phyloP scores from a whole-genome alignment of 1,140 invertebrate species.

The Anastrepha obliqua region DNA sequence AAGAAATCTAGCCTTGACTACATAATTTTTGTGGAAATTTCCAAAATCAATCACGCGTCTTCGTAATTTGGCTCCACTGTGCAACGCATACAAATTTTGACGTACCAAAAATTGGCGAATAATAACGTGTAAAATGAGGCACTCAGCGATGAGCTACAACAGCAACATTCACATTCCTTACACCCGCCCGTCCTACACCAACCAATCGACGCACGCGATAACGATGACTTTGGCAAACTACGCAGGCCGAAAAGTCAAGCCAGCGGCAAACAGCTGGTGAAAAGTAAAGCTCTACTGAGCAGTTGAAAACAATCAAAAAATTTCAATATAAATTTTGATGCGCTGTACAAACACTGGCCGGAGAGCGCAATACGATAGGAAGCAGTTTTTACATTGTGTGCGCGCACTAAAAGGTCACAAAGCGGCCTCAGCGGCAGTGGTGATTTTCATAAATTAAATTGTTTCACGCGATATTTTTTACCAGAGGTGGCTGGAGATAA shows the following conservation, averaged over 20 bases:
- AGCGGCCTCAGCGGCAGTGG: background rate
- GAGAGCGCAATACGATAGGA: background rate
- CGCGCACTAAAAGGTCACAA: background rate
- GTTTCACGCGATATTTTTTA: background rate
- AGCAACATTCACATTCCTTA: too few species aligned
- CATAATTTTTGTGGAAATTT: too few species aligned
- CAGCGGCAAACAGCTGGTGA: background rate
- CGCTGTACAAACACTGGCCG: slow-evolving; percentile 10
- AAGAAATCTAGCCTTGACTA: too few species aligned
- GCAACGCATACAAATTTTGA: background rate
- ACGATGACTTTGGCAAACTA: slow-evolving; percentile 19
- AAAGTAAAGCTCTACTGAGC: background rate
- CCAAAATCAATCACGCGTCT: too few species aligned
- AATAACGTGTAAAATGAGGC: background rate
- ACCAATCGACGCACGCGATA: background rate
- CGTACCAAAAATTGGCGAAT: slow-evolving; percentile 12
- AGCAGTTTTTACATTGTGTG: background rate
- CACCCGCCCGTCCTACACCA: too few species aligned
- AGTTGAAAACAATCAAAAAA: slow-evolving; percentile 2
- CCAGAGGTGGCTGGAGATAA: background rate
- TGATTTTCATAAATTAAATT: slow-evolving; percentile 48
- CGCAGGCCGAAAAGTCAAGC: background rate
- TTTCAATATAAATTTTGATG: slow-evolving; percentile 41
- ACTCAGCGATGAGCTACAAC: background rate
- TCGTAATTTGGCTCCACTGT: background rate